phyloP scores from a whole-genome alignment of 2,113 vertebrate species.

The Laterallus jamaicensis region DNA sequence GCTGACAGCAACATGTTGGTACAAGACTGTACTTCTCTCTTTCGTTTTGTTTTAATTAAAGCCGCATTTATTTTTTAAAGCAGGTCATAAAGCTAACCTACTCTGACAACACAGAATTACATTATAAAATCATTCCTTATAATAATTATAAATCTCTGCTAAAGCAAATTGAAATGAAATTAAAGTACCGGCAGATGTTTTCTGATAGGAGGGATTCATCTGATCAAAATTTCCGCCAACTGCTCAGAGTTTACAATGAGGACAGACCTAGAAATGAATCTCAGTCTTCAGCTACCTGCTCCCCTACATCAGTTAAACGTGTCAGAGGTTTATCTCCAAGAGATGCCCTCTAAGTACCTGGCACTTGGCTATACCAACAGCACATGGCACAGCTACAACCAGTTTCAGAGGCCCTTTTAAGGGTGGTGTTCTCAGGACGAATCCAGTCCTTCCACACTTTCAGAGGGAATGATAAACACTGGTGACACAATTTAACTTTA shows the following conservation, averaged over 20 bases:
- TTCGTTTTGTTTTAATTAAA: conserved; percentile 76
- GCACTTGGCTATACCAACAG: neutral
- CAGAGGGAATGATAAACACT: neutral
- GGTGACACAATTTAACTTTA: neutral
- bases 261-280: neutral
- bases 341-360: neutral
- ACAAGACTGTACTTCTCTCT: conserved; percentile 65
- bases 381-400: neutral
- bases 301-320: neutral
- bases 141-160: conserved; percentile 65
- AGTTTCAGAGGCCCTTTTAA: neutral
- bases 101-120: conserved; percentile 62
- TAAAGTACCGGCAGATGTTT: neutral
- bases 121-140: conserved; percentile 61
- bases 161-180: conserved; percentile 66
- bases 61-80: conserved; percentile 67
- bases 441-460: neutral
- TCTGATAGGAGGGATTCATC: conserved; percentile 5
- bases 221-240: neutral
- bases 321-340: neutral
- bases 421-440: neutral
- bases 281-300: neutral
- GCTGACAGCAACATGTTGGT: conserved; percentile 74
- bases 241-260: neutral
- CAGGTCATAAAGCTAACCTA: conserved; percentile 69